Percentiles rank a stretch among this genome's conserved stretches.
These are phyloP conservation scores for Pelecanoides urinatrix DNA, from an alignment of 2,113 vertebrate species.

Conservation along the genomic window DNA sequence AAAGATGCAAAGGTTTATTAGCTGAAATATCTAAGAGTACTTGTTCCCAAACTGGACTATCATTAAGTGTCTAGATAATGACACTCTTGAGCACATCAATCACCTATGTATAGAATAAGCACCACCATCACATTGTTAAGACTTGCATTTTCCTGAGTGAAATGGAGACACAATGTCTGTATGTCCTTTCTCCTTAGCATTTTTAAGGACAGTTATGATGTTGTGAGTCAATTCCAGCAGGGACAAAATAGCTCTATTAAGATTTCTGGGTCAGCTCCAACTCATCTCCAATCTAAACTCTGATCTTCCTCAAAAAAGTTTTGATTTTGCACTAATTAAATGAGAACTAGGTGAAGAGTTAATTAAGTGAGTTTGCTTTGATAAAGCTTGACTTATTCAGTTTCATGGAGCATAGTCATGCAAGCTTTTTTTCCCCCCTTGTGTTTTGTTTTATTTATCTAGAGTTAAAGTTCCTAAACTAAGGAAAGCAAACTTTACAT, in stretches of 20 bases:
- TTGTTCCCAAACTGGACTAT: not conserved
- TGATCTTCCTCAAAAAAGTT: not conserved
- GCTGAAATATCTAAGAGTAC: not conserved
- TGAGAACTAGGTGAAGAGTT: not conserved
- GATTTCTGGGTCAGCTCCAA: not conserved
- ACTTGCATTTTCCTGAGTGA: not conserved
- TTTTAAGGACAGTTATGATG: not conserved
- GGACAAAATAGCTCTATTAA: not conserved
- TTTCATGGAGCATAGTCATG: not conserved
- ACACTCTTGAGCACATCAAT: not conserved
- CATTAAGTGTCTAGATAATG: not conserved
- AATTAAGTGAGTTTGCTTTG: not conserved
- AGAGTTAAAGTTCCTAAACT: not conserved
- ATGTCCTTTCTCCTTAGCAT: not conserved
- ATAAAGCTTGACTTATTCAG: not conserved
- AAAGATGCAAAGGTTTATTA: not conserved
- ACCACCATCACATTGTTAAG: not conserved
- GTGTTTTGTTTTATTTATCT: not conserved
- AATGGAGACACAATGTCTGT: not conserved
- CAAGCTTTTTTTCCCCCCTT: not conserved
- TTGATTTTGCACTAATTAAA: slow-evolving; percentile 1
- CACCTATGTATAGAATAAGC: not conserved
- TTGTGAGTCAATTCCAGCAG: not conserved
- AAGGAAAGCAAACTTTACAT: not conserved
- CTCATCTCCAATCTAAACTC: not conserved